Evolutionary conservation across 2,113 vertebrate genomes (phyloP).

Genomic region (Hiodon tergisus): DNA sequence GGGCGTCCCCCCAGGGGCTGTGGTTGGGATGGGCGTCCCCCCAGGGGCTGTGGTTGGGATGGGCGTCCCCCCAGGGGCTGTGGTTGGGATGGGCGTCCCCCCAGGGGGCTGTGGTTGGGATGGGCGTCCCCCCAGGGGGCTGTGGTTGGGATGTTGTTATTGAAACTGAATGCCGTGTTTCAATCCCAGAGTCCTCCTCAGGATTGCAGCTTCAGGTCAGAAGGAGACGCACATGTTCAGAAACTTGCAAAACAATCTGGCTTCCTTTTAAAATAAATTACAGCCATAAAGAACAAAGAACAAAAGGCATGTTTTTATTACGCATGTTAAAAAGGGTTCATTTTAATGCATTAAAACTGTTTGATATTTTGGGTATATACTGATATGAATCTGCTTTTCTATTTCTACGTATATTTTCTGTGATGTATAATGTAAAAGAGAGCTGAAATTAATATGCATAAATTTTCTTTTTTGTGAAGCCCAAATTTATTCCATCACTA

Average conservation of each 20-base stretch:
- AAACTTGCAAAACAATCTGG: too few species aligned
- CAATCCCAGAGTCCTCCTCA: background rate
- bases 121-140: constrained; percentile 29
- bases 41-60: too few species aligned
- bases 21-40: too few species aligned
- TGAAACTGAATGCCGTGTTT: too few species aligned
- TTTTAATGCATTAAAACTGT: too few species aligned
- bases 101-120: too few species aligned
- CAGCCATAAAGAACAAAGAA: too few species aligned
- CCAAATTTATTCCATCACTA: constrained; percentile 16
- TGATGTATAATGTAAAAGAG: constrained; percentile 2
- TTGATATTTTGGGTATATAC: background rate
- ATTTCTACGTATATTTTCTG: background rate
- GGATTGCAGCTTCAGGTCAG: constrained; percentile 54
- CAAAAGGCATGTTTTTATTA: too few species aligned
- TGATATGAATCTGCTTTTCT: constrained; percentile 9
- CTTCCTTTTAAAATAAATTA: too few species aligned
- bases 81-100: too few species aligned
- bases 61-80: too few species aligned
- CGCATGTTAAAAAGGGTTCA: too few species aligned
- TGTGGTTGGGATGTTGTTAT: constrained; percentile 51
- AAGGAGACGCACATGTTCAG: constrained; percentile 37
- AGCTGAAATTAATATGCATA: constrained; percentile 15
- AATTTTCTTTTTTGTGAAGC: constrained; percentile 13
- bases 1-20: background rate